These are phyloP conservation scores for Plagiodera versicolora DNA, from an alignment of 2,888 invertebrate genomes.

Conservation along the genomic window DNA sequence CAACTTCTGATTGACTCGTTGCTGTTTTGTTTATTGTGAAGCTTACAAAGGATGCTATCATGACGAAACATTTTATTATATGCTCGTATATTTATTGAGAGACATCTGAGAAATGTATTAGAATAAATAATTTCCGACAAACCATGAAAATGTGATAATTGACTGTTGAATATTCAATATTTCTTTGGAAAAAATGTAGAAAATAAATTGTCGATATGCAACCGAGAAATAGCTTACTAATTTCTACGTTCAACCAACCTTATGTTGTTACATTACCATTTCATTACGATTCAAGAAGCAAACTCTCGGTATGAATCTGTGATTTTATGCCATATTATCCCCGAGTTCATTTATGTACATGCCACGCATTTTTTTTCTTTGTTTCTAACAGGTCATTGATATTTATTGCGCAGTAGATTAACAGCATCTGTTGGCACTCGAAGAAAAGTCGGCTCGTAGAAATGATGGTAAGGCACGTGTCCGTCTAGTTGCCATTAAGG, in stretches of 20 bases:
- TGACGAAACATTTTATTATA: no score
- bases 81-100: no score
- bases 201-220: constrained; percentile 12
- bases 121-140: no score
- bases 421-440: constrained; percentile 33
- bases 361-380: constrained; percentile 29
- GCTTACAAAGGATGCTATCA: no score
- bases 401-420: constrained; percentile 32
- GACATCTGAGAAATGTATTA: no score
- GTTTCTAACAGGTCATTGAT: constrained; percentile 30
- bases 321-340: constrained; percentile 30
- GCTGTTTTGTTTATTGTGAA: no score
- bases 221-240: constrained; percentile 13
- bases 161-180: not conserved
- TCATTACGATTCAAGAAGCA: constrained; percentile 30
- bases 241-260: constrained; percentile 16
- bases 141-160: not conserved
- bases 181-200: not conserved
- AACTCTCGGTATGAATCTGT: constrained; percentile 28
- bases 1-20: no score
- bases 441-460: constrained; percentile 28
- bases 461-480: constrained; percentile 35
- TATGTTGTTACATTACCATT: constrained; percentile 27
- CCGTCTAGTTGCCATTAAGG: constrained; percentile 31
- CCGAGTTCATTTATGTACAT: constrained; percentile 33